phyloP scores from a whole-genome alignment of 2,797 vertebrate genomes.

The Oryzias sinensis region DNA sequence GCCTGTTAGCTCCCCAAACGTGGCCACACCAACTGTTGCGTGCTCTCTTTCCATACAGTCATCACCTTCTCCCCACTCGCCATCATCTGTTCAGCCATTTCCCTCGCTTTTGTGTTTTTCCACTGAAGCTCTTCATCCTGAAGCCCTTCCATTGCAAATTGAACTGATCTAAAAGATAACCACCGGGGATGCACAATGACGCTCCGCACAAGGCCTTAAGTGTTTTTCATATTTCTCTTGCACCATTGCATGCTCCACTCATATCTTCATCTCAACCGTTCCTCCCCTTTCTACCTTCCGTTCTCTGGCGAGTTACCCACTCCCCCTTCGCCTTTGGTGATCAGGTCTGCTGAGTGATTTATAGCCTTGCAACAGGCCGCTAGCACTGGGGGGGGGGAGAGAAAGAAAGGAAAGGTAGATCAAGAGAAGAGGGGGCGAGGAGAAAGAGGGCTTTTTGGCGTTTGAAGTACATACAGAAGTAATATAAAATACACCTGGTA shows the following conservation, averaged over 20 bases:
- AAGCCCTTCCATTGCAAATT: constrained; percentile 27
- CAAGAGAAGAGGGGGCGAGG: constrained; percentile 48
- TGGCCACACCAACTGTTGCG: background rate
- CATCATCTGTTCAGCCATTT: constrained; percentile 7
- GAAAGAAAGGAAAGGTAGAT: constrained; percentile 41
- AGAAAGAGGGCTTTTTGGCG: constrained; percentile 56
- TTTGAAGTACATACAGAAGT: constrained; percentile 83
- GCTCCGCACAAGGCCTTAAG: constrained; percentile 5
- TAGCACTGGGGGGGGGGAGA: constrained; percentile 22
- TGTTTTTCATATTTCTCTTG: constrained; percentile 24
- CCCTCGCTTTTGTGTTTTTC: constrained; percentile 14
- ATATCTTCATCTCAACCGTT: constrained; percentile 33
- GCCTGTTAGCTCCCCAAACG: constrained; percentile 18
- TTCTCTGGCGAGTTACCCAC: constrained; percentile 29
- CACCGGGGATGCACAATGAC: constrained; percentile 10
- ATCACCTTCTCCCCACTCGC: constrained; percentile 9
- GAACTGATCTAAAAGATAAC: constrained; percentile 29
- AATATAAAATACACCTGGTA: constrained; percentile 85
- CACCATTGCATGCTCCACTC: constrained; percentile 7
- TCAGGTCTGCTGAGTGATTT: constrained; percentile 54
- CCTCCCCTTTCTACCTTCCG: constrained; percentile 13
- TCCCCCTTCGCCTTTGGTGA: constrained; percentile 23
- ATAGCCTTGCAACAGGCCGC: constrained; percentile 56
- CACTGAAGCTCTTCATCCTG: constrained; percentile 15
- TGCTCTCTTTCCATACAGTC: constrained; percentile 8